These are phyloP conservation scores for Pangasius macronema DNA, from an alignment of 2,797 vertebrate genomes.

Conservation along the genomic window DNA sequence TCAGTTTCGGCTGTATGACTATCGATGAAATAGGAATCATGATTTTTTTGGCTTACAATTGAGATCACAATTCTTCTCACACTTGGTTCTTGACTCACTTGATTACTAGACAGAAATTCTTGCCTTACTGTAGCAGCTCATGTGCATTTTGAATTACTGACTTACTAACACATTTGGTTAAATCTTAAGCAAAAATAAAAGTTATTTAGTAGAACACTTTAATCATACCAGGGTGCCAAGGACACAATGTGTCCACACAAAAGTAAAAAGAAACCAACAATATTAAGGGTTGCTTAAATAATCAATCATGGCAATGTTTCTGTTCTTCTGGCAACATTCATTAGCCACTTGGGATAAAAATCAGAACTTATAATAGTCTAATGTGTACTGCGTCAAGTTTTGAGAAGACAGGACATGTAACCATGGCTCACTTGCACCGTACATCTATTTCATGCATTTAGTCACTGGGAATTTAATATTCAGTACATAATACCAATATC, in stretches of 20 bases:
- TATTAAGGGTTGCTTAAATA: neutral
- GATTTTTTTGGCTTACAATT: neutral
- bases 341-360: neutral
- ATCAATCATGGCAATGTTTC: neutral
- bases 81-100: neutral
- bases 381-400: neutral
- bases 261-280: neutral
- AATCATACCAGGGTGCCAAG: neutral
- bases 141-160: neutral
- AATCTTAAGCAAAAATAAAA: neutral
- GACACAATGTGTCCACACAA: neutral
- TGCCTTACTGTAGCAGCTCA: neutral
- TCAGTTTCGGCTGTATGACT: neutral
- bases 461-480: neutral
- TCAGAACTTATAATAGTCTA: neutral
- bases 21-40: neutral
- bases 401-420: too few species aligned
- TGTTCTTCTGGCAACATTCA: neutral
- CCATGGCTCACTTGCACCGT: neutral
- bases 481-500: neutral
- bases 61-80: neutral
- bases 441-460: neutral
- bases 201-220: neutral
- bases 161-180: neutral
- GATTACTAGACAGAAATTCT: neutral